phyloP scores from a whole-genome alignment of 2,113 vertebrate species.

The Ellobius talpinus region DNA sequence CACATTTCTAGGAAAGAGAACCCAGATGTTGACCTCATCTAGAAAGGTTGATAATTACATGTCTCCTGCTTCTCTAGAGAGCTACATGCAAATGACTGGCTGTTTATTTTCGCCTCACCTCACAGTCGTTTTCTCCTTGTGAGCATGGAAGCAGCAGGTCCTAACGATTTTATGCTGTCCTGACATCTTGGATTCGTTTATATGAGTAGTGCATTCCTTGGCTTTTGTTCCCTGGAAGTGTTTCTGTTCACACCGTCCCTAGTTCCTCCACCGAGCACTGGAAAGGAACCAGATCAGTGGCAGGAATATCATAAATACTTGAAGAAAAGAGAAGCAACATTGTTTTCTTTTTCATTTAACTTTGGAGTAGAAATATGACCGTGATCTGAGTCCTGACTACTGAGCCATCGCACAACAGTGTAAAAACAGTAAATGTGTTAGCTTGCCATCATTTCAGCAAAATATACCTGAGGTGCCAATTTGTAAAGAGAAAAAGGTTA shows the following conservation, averaged over 20 bases:
- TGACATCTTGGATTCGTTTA: neutral
- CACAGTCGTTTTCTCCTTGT: neutral
- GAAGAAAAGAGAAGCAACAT: neutral
- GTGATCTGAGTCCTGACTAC: neutral
- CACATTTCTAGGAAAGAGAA: slow-evolving; percentile 42
- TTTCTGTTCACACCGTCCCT: neutral
- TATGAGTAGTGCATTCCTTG: neutral
- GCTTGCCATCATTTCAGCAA: neutral
- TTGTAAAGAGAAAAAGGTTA: neutral
- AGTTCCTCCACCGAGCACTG: neutral
- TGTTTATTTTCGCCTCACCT: neutral
- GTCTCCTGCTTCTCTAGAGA: neutral
- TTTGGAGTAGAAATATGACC: neutral
- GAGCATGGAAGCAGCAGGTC: neutral
- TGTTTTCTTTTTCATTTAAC: neutral
- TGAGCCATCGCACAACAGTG: too few relatives aligned
- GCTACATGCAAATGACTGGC: neutral
- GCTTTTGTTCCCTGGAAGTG: neutral
- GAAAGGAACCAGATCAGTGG: neutral
- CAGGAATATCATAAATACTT: neutral
- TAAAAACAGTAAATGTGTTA: neutral
- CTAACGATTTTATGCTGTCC: neutral
- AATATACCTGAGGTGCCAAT: neutral
- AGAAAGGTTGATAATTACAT: neutral
- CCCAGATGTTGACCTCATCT: neutral